These are phyloP conservation scores for Cyprinodon variegatus DNA, from an alignment of 2,113 vertebrate genomes.

Conservation along the genomic window DNA sequence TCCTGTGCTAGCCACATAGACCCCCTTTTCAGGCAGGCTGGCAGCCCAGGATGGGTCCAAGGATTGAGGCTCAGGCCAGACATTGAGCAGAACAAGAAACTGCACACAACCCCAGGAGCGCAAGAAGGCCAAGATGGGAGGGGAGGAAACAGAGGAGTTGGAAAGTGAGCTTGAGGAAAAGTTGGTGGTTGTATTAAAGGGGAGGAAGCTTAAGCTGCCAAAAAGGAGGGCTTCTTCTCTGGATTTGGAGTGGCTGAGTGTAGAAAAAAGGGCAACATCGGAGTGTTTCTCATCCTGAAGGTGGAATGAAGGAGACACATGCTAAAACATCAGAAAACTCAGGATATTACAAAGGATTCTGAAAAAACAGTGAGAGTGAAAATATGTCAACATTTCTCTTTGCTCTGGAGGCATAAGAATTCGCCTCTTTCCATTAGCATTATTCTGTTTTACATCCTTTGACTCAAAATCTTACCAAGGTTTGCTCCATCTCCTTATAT, in stretches of 20 bases:
- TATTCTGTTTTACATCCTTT: background rate
- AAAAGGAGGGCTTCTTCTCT: conserved; percentile 76
- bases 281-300: conserved; percentile 29
- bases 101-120: conserved; percentile 80
- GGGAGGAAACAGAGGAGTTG: conserved; percentile 1
- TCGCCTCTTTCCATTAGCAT: background rate
- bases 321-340: background rate
- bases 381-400: background rate
- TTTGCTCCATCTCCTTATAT: conserved; percentile 57
- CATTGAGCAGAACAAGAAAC: conserved; percentile 76
- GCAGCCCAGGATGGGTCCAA: conserved; percentile 64
- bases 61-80: conserved; percentile 44
- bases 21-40: conserved; percentile 62
- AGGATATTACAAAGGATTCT: background rate
- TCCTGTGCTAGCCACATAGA: conserved; percentile 73
- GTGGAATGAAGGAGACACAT: background rate
- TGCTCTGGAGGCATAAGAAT: background rate
- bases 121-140: conserved; percentile 71
- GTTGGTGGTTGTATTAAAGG: conserved; percentile 58
- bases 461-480: conserved; percentile 41
- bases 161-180: conserved; percentile 44
- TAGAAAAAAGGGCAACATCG: conserved; percentile 59
- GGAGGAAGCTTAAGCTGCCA: conserved; percentile 73
- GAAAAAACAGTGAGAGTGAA: background rate
- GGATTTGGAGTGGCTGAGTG: conserved; percentile 68